Percentiles rank a stretch among this genome's conserved stretches.
phyloP scores from a whole-genome alignment of 1,140 invertebrate genomes.

The Bombus fervidus region DNA sequence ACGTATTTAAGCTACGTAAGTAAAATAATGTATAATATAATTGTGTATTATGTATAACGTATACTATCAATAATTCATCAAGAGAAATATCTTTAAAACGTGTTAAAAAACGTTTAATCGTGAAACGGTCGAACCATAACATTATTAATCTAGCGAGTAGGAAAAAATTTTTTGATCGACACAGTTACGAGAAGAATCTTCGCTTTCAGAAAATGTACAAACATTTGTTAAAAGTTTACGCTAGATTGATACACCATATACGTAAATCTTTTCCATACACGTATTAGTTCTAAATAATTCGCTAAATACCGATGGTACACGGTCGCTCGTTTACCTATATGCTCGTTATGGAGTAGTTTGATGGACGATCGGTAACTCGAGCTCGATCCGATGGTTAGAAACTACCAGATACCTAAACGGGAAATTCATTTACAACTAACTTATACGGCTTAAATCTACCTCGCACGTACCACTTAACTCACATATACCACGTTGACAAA shows the following conservation, averaged over 20 bases:
- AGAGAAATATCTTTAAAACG: too few relatives aligned
- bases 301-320: background rate
- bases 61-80: too few relatives aligned
- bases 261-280: background rate
- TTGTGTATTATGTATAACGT: too few relatives aligned
- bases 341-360: background rate
- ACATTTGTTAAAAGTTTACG: background rate
- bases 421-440: slow-evolving; percentile 11
- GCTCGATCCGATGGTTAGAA: background rate
- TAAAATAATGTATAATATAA: too few relatives aligned
- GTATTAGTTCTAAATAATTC: background rate
- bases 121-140: too few relatives aligned
- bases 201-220: background rate
- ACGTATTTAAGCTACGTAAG: too few relatives aligned
- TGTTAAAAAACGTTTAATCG: too few relatives aligned
- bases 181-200: too few relatives aligned
- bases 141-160: too few relatives aligned
- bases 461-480: slow-evolving; percentile 38
- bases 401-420: background rate
- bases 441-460: slow-evolving; percentile 39
- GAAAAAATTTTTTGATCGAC: too few relatives aligned
- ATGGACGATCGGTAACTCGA: background rate
- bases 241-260: accelerated
- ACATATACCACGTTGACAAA: background rate
- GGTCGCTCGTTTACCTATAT: background rate